Conservation (phyloP, 2,797 vertebrate species). For the Gallirallus australis region DNA sequence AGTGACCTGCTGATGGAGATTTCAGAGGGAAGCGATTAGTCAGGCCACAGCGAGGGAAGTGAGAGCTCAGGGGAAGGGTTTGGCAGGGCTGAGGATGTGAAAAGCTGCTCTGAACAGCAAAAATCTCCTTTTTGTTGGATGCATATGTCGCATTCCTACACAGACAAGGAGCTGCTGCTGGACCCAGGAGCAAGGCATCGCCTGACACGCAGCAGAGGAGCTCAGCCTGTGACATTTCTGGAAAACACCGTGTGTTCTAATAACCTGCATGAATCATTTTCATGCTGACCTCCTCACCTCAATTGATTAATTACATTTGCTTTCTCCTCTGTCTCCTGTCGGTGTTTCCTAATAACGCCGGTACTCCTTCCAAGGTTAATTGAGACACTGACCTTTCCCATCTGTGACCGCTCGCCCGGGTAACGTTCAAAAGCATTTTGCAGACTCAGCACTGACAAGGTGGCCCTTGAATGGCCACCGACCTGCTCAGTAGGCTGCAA, state of each 20-base stretch:
- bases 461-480: slow-evolving; percentile 37
- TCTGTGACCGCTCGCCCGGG: slow-evolving; percentile 24
- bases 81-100: not conserved
- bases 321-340: slow-evolving; percentile 45
- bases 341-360: slow-evolving; percentile 58
- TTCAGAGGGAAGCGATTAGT: not conserved
- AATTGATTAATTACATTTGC: slow-evolving; percentile 72
- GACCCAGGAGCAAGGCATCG: not conserved
- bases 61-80: not conserved
- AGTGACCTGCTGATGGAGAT: not conserved
- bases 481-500: slow-evolving; percentile 24
- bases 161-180: not conserved
- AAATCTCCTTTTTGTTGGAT: not conserved
- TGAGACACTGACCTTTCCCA: slow-evolving; percentile 75
- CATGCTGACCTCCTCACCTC: slow-evolving; percentile 63
- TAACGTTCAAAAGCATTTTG: slow-evolving; percentile 31
- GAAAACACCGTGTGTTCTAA: slow-evolving; percentile 51
- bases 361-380: slow-evolving; percentile 78
- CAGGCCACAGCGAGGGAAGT: not conserved
- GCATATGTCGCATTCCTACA: not conserved
- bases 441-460: slow-evolving; percentile 64
- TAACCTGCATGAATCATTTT: slow-evolving; percentile 74
- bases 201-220: not conserved
- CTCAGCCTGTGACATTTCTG: slow-evolving; percentile 60
- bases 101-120: not conserved